Base-by-base conservation (phyloP, 2,113 vertebrate genomes). In the Saguinus midas region DNA sequence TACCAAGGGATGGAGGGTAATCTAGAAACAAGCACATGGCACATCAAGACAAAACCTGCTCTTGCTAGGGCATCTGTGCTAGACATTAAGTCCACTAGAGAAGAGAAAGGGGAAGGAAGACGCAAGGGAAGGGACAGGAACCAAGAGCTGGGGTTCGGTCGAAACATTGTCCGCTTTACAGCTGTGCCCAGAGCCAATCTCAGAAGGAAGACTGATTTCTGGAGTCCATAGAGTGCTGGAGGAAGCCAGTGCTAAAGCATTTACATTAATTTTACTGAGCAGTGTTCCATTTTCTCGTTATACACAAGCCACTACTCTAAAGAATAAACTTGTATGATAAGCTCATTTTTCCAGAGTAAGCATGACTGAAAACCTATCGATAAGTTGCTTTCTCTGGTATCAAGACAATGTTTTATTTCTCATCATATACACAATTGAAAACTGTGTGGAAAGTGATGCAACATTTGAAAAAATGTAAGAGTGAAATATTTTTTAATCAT, bases 391-490 rank as follows among this genome's bases (percentile, higher is more conserved):
- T 83, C 61, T 95, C 94, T 66, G 8, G 29, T 11, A 32, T 70
- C 25, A 57, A 79, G 48, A 81, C 7, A 78, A 10, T 58, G 32
- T 83, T 86, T 70, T 75, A 58, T 40, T 95, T 84, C 61, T 91
- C 8, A 66, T 43, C 68, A 86, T 48, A 8, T 2, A 70, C 6
- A 78, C 20, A 32, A 52, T n/a, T 87, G 27, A 84, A 92, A 94
- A 94, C 79, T 48, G 18, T 79, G 55, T 66, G 64, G 43, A 66
- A 93, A 90, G 76, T 55, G 55, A 82, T 40, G 25, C 61, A 20
- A 68, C 50, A 92, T 35, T 87, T 86, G 40, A n/a, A 48, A 57
- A 92, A 64, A 87, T 6, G 3, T 48, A 92, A 70, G 4, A 50
- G 11, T 27, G 48, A 40, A 25, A 40, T 32, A 45, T 18, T 48